Evolutionary conservation across 2,113 vertebrate genomes (phyloP).

Genomic region (Bufo bufo): DNA sequence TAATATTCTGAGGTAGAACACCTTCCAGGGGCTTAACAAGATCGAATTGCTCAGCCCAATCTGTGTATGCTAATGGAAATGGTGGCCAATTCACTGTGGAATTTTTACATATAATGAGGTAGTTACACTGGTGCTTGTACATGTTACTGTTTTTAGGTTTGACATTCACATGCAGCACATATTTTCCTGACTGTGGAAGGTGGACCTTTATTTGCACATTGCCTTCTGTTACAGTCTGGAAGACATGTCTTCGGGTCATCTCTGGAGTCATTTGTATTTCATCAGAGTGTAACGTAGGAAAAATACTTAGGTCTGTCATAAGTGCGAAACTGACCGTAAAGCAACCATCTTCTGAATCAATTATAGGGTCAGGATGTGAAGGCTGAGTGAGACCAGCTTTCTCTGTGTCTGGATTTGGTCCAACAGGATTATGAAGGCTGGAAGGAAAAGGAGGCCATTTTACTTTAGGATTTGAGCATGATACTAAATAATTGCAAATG

Average conservation of each 20-base stretch:
- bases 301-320: conserved; percentile 45
- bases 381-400: conserved; percentile 59
- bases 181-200: conserved; percentile 60
- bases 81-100: conserved; percentile 56
- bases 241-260: conserved; percentile 55
- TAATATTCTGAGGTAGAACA: conserved; percentile 58
- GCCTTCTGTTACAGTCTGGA: conserved; percentile 47
- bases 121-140: conserved; percentile 59
- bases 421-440: conserved; percentile 50
- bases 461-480: conserved; percentile 58
- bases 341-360: conserved; percentile 59
- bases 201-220: conserved; percentile 60
- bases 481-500: conserved; percentile 62
- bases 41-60: conserved; percentile 61
- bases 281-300: conserved; percentile 47
- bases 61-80: conserved; percentile 59
- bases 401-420: conserved; percentile 62
- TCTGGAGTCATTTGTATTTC: conserved; percentile 50
- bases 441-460: conserved; percentile 54
- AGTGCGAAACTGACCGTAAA: conserved; percentile 57
- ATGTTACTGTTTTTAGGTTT: conserved; percentile 23
- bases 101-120: conserved; percentile 62
- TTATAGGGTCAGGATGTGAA: conserved; percentile 53
- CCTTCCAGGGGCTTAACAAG: conserved; percentile 63
- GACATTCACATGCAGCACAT: conserved; percentile 59